Base-by-base conservation (phyloP, 2,113 vertebrate species). In the Gorilla gorilla region DNA sequence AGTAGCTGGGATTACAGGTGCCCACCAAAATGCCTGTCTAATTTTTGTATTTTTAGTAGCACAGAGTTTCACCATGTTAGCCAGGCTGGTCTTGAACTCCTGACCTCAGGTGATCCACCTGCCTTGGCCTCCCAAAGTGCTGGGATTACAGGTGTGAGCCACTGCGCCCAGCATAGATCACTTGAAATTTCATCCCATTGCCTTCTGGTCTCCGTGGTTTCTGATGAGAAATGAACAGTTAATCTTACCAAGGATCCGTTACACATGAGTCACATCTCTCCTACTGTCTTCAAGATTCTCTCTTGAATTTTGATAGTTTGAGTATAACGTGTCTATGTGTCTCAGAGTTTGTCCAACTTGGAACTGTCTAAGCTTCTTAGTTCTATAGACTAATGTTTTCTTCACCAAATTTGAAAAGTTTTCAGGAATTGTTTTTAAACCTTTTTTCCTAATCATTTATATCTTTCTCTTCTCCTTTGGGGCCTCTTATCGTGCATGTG, bases 401-500 rank as follows among this genome's bases (percentile, higher is more conserved):
- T 81, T 27, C 55, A 23, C 40, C 23, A 5, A 40, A 30, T 55
- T 14, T 30, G n/a, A 59, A 27, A 38, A 4, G 9, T 30, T 32
- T n/a, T 59, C 17, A 18, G n/a, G 5, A 52, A 13, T 75, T 17
- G 18, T 35, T 59, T 32, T 61, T 20, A 64, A 76, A 14, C 20
- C 30, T 3, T 17, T 17, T 43, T 17, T 43, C n/a, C n/a, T 1
- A 7, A 6, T 27, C 20, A 30, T 61, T 18, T 11, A 0, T 5
- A 11, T 6, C 30, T 64, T 20, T 45, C 12, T 45, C 40, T 12
- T 75, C 4, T 30, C 23, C 25, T 43, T 35, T 17, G 11, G 50
- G 35, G 12, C 11, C 2, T 17, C 20, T 20, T n/a, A 2, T 30
- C 2, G 0, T 2, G 16, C 30, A 0, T 2, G 2, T 5, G n/a